Conservation (phyloP, 2,888 invertebrate genomes). For the Synanthedon formicaeformis region DNA sequence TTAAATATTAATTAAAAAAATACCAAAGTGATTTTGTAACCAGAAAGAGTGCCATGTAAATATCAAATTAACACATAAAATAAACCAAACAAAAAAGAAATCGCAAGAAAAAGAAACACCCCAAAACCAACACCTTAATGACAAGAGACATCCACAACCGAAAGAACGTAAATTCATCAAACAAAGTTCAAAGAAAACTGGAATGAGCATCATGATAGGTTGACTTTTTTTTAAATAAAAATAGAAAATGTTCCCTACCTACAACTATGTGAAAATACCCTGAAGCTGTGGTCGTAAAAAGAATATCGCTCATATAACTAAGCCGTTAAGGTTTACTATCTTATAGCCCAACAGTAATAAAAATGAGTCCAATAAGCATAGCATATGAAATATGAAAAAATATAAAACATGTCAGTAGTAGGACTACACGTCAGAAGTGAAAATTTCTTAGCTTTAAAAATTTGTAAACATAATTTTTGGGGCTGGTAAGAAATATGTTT, state of each 20-base stretch:
- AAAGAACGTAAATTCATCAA: constrained; percentile 48
- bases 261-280: not conserved
- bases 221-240: not conserved
- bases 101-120: constrained; percentile 39
- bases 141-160: constrained; percentile 39
- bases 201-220: not conserved
- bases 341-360: too few species aligned
- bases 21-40: not conserved
- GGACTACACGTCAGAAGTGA: too few species aligned
- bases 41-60: not conserved
- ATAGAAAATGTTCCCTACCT: not conserved
- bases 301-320: too few species aligned
- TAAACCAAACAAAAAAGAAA: constrained; percentile 29
- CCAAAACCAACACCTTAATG: constrained; percentile 52
- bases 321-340: too few species aligned
- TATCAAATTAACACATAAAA: constrained; percentile 4
- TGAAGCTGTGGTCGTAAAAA: too few species aligned
- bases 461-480: too few species aligned
- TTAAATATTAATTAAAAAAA: too few species aligned
- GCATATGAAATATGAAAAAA: too few species aligned
- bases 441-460: too few species aligned
- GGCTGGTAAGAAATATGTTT: too few species aligned
- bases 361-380: too few species aligned
- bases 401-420: too few species aligned
- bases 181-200: constrained; percentile 25